phyloP scores from a whole-genome alignment of 2,888 invertebrate genomes.

The Xylocampa areola region DNA sequence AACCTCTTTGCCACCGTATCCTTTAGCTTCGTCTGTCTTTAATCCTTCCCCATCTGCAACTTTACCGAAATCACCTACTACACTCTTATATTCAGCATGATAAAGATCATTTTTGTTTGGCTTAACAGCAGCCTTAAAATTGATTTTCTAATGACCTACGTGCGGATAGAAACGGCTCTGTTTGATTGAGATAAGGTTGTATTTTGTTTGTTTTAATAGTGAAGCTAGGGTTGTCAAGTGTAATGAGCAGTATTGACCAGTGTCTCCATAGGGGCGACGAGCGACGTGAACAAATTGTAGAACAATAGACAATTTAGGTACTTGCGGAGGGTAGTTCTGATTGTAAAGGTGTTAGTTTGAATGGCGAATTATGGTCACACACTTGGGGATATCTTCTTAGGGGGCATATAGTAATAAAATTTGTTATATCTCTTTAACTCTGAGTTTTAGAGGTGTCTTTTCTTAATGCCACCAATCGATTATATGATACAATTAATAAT shows the following conservation, averaged over 20 bases:
- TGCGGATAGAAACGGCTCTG: slow-evolving; percentile 19
- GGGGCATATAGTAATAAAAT: neutral
- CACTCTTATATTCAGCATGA: neutral
- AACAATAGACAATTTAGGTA: slow-evolving; percentile 71
- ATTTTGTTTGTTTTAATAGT: slow-evolving; percentile 10
- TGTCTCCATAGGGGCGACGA: slow-evolving; percentile 60
- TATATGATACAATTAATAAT: too few species aligned
- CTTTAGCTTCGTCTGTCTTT: slow-evolving; percentile 57
- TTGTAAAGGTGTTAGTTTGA: slow-evolving; percentile 28
- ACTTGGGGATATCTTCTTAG: slow-evolving; percentile 1
- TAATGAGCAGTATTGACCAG: slow-evolving; percentile 65
- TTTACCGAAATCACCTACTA: neutral
- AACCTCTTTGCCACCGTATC: slow-evolving; percentile 47
- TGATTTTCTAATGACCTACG: slow-evolving; percentile 31
- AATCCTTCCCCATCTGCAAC: slow-evolving; percentile 49
- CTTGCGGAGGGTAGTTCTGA: slow-evolving; percentile 57
- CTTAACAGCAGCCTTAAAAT: neutral
- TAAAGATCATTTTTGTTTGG: slow-evolving; percentile 13
- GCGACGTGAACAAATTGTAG: slow-evolving; percentile 73
- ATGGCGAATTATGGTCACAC: slow-evolving; percentile 17
- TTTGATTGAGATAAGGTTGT: slow-evolving; percentile 8
- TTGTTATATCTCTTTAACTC: neutral
- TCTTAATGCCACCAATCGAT: too few species aligned
- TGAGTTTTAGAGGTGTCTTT: neutral
- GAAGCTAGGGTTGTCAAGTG: slow-evolving; percentile 16